These are phyloP conservation scores for Capitulum mitella DNA, from an alignment of 2,888 invertebrate species.

Conservation along the genomic window DNA sequence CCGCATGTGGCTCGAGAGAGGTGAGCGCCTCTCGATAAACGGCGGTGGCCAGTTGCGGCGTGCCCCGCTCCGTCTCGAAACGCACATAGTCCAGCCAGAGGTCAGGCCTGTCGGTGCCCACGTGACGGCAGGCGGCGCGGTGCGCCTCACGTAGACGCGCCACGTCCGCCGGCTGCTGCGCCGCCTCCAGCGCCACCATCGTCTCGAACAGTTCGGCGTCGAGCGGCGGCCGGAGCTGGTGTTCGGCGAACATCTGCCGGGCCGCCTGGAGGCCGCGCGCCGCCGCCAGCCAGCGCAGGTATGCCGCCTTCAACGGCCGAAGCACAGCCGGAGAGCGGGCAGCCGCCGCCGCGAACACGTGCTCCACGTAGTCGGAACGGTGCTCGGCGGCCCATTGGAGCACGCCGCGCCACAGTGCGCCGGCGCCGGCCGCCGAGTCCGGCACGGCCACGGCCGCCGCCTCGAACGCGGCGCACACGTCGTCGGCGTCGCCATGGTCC, in stretches of 20 bases:
- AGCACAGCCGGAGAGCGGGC: background rate
- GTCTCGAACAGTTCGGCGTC: background rate
- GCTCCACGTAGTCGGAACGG: background rate
- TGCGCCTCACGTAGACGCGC: background rate
- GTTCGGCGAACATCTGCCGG: background rate
- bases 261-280: background rate
- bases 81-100: constrained; percentile 66
- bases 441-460: constrained; percentile 18
- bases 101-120: constrained; percentile 40
- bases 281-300: constrained; percentile 14
- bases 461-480: constrained; percentile 2
- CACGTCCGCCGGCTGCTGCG: background rate
- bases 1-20: constrained; percentile 50
- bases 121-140: background rate
- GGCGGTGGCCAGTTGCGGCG: constrained; percentile 50
- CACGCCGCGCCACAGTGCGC: constrained; percentile 6
- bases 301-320: background rate
- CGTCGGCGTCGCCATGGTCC: background rate
- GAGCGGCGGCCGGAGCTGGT: constrained; percentile 3
- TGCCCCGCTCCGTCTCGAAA: constrained; percentile 59
- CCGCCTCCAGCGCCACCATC: background rate
- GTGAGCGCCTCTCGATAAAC: constrained; percentile 58
- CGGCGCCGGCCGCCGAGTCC: constrained; percentile 2
- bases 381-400: background rate
- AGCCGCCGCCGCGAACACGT: constrained; percentile 1